These are phyloP conservation scores for Pollimyrus isidori DNA, from an alignment of 2,113 vertebrate genomes.

Conservation along the genomic window DNA sequence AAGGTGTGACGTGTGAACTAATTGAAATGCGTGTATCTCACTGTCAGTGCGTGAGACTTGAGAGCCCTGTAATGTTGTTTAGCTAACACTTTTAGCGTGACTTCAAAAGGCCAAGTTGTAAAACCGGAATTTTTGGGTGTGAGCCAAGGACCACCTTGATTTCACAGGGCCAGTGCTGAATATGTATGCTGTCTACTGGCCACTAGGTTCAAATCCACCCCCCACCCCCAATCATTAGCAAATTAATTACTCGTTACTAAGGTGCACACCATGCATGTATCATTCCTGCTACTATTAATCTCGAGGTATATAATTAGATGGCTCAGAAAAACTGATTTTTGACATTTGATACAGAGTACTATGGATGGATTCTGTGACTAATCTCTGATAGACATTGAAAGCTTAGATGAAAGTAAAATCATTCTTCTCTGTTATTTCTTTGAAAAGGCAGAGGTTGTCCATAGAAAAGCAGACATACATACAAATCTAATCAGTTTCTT, in stretches of 20 bases:
- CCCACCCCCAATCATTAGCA: neutral
- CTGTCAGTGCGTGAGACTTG: too few relatives aligned
- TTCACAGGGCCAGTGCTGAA: conserved; percentile 32
- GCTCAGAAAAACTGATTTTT: neutral
- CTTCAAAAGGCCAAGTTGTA: neutral
- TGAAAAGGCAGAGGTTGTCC: conserved; percentile 22
- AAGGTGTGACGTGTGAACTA: too few relatives aligned
- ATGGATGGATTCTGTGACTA: neutral
- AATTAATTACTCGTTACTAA: neutral
- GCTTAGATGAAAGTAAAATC: neutral
- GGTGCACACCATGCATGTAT: neutral
- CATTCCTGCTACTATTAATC: neutral
- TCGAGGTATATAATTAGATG: neutral
- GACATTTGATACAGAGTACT: neutral
- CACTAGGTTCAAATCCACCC: neutral
- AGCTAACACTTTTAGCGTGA: neutral
- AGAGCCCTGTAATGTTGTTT: neutral
- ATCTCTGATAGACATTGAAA: neutral
- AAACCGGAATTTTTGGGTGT: neutral
- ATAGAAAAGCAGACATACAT: conserved; percentile 33
- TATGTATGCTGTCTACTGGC: neutral
- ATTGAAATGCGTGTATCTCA: too few relatives aligned
- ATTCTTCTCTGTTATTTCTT: conserved; percentile 15
- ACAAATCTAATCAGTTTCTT: conserved; percentile 15
- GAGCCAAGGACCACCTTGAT: conserved; percentile 27